Evolutionary conservation across 2,888 invertebrate genomes (phyloP), one percentile per base, ranked within the genome.

Genomic region (Atrina japonica): DNA sequence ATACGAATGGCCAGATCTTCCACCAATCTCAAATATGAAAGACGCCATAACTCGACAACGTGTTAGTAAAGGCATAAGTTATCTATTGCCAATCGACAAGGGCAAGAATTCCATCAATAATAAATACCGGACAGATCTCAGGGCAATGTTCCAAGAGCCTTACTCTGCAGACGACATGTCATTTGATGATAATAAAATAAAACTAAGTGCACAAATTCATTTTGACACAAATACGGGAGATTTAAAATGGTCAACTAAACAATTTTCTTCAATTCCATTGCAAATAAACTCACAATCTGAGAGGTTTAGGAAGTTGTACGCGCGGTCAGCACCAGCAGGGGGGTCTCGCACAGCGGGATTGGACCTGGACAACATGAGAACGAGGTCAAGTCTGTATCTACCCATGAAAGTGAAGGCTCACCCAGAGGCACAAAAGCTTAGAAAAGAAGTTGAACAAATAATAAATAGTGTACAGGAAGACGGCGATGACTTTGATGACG

Each of bases 1-100:
- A 59, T 87, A 86, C 67, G 87, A 88, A 63, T 88, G 87, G 87
- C 86, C 87, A 1, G 86, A 87, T 68, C 71, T 88, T 30, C 88
- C 88, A 0, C 87, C 88, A 0, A 79, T 88, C 6, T 78, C 83
- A 14, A 66, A 83, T 56, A 79, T 88, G 66, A 86, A 85, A 66
- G 82, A 84, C 53, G 88, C 87, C 6, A 82, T 87, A 14, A 80
- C 81, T 6, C 76, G 88, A 16, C 74, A 82, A 27, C 76, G 81
- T 21, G 85, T 87, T 50, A 85, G 87, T 53, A 73, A 75, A 29
- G 88, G 88, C 16, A 85, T 88, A 18, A 82, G 79, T 30, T 88
- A 88, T 56, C 55, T 86, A 25, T 81, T 88, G 18, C 88, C 88
- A 5, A 82, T 88, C 2, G 87, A 87, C 74, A 86, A 86, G 70